A percentile compares a stretch with the other conserved stretches of the same genome.
Conservation (phyloP, 1,140 invertebrate genomes). For the Augochlora pura region DNA sequence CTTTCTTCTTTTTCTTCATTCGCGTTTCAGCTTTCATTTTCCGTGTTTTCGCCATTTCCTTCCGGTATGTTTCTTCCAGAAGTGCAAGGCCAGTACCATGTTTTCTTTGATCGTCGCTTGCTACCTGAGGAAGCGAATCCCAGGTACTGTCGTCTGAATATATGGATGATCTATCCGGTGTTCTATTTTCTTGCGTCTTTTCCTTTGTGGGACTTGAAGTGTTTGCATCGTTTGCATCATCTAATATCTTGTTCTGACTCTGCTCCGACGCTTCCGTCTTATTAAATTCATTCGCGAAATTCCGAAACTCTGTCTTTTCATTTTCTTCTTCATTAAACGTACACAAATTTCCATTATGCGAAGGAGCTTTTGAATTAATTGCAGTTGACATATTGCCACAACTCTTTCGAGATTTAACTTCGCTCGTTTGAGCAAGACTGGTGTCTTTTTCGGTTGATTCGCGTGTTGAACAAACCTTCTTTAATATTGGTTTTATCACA, state of each 20-base stretch:
- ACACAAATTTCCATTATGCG: background rate
- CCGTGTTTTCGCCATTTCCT: constrained; percentile 58
- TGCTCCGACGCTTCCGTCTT: background rate
- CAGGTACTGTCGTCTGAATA: constrained; percentile 75
- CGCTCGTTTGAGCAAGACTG: background rate
- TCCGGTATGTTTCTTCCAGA: constrained; percentile 67
- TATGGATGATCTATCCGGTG: constrained; percentile 48
- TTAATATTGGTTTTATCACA: background rate
- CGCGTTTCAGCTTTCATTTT: constrained; percentile 45
- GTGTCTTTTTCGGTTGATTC: background rate
- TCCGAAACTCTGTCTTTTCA: background rate
- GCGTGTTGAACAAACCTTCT: background rate
- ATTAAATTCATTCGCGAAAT: background rate
- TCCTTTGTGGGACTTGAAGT: background rate
- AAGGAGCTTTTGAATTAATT: background rate
- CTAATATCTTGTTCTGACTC: background rate
- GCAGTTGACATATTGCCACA: background rate
- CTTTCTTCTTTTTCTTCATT: constrained; percentile 50
- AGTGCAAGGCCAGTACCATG: constrained; percentile 63
- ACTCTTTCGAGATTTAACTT: background rate
- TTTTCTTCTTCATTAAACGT: no score
- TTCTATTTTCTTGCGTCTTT: background rate
- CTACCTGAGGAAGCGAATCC: constrained; percentile 55
- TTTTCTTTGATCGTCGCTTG: constrained; percentile 54
- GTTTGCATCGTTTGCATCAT: background rate